phyloP scores from a whole-genome alignment of 2,888 invertebrate species.

The Tiphia femorata region DNA sequence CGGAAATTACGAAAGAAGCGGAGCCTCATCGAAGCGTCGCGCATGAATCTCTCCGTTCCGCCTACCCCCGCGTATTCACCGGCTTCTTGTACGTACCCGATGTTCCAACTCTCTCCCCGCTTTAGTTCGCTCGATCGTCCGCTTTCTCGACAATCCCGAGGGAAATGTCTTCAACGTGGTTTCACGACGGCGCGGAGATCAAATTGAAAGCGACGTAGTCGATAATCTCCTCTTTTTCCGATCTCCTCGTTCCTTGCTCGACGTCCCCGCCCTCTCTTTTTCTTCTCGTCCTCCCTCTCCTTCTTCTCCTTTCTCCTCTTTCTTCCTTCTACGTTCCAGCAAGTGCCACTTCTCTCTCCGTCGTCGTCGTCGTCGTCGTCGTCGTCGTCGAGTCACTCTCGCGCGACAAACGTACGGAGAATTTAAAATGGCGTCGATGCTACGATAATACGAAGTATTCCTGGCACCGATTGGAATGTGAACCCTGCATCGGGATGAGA shows the following conservation, averaged over 20 bases:
- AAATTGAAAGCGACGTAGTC: conserved; percentile 12
- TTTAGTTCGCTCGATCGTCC: conserved; percentile 10
- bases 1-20: conserved; percentile 18
- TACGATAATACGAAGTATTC: not conserved
- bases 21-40: conserved; percentile 14
- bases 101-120: too few species aligned
- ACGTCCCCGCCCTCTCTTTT: not conserved
- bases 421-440: conserved; percentile 2
- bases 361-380: too few species aligned
- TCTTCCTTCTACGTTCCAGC: not conserved
- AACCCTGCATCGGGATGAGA: not conserved
- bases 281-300: not conserved
- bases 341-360: not conserved
- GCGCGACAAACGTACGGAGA: not conserved
- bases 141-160: not conserved
- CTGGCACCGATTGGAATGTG: not conserved
- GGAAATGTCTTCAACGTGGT: conserved; percentile 9
- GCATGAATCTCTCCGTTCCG: conserved; percentile 14
- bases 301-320: not conserved
- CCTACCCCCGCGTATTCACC: too few species aligned
- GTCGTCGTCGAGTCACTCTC: too few species aligned
- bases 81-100: too few species aligned
- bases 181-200: conserved; percentile 14
- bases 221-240: conserved; percentile 6
- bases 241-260: not conserved